Evolutionary conservation across 30 jellyfish, hydroid and myxozoan species (phyloP).

Genomic region (Catostylus mosaicus): DNA sequence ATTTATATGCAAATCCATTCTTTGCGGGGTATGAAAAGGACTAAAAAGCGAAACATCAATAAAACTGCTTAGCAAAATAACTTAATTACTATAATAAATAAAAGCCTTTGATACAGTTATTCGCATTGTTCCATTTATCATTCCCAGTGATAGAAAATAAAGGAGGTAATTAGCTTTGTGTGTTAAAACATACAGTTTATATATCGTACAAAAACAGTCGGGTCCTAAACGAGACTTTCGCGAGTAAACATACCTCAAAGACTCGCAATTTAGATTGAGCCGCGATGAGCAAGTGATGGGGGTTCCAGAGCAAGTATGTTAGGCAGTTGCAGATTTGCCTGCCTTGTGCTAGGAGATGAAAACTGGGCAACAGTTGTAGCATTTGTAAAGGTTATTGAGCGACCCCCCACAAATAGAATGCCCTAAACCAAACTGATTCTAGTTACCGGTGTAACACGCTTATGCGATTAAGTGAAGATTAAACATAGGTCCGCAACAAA

Average conservation of each 20-base stretch:
- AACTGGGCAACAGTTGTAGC: conserved; percentile 1
- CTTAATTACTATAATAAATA: not conserved
- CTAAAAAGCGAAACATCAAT: no score
- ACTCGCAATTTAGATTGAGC: not conserved
- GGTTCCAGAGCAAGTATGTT: not conserved
- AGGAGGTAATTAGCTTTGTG: not conserved
- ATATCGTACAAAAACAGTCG: not conserved
- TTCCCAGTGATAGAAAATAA: not conserved
- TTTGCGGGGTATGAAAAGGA: no score
- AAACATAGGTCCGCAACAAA: conserved; percentile 5
- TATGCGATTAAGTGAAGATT: not conserved
- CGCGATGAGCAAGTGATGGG: not conserved
- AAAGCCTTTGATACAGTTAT: not conserved
- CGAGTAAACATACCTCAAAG: not conserved
- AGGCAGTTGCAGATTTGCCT: not conserved
- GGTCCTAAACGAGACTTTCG: not conserved
- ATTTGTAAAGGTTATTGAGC: not conserved
- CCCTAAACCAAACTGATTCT: not conserved
- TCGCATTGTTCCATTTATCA: not conserved
- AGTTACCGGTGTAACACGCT: conserved; percentile 17
- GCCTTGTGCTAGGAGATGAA: not conserved
- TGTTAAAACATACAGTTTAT: not conserved
- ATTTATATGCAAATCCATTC: no score
- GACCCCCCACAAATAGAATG: not conserved
- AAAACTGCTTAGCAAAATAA: not conserved